Conservation (phyloP, 2,888 invertebrate genomes). For the Neoaliturus tenellus region DNA sequence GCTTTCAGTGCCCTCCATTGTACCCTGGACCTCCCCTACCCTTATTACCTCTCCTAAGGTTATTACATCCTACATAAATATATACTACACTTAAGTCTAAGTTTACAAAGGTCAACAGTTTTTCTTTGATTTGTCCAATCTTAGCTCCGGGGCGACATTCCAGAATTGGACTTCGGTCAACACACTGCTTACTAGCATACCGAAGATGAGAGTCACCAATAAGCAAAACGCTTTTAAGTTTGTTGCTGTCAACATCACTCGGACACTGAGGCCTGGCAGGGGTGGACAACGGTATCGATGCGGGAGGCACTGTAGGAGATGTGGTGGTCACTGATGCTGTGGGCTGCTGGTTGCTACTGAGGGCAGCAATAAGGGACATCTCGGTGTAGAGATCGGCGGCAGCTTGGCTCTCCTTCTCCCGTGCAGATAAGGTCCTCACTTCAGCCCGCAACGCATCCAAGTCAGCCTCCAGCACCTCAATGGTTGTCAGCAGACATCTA, state of each 20-base stretch:
- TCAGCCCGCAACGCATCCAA: neutral
- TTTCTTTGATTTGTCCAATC: neutral
- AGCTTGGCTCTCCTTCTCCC: neutral
- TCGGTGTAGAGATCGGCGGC: neutral
- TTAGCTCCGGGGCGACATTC: conserved; percentile 32
- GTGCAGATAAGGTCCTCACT: neutral
- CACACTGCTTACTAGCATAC: neutral
- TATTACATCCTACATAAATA: conserved; percentile 30
- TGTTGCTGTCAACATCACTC: neutral
- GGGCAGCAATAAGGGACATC: neutral
- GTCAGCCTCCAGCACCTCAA: conserved; percentile 28
- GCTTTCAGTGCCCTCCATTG: conserved; percentile 31
- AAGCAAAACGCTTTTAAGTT: neutral
- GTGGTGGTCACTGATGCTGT: neutral
- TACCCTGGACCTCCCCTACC: conserved; percentile 23
- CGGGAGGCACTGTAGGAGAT: neutral
- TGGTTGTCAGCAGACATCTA: conserved; percentile 9
- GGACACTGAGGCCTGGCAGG: neutral
- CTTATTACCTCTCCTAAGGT: conserved; percentile 1
- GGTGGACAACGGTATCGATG: neutral
- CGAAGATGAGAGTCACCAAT: conserved; percentile 30
- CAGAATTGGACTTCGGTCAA: neutral
- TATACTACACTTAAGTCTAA: neutral
- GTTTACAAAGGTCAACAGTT: neutral
- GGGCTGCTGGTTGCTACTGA: neutral